Evolutionary conservation across 2,797 vertebrate species (phyloP).

Genomic region (Anabacerthia variegaticeps): DNA sequence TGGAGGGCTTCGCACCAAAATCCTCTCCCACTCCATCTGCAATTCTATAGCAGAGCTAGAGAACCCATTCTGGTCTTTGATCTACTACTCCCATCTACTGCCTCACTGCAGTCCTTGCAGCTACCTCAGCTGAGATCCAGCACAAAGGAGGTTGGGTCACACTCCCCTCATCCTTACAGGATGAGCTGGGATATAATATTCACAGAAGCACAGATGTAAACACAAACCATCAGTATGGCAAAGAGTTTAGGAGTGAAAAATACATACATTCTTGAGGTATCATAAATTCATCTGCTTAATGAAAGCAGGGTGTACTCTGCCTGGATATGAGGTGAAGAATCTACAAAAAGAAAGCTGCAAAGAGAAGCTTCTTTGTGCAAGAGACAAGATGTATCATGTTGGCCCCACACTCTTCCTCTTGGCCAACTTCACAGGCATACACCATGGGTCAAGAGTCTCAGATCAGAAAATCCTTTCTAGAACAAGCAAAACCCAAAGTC

Average conservation of each 20-base stretch:
- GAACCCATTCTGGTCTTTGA: not conserved
- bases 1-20: not conserved
- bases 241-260: not conserved
- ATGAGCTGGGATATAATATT: not conserved
- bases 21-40: no score
- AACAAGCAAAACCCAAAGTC: not conserved
- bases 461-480: not conserved
- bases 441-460: not conserved
- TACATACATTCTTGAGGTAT: not conserved
- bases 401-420: not conserved
- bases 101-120: not conserved
- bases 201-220: not conserved
- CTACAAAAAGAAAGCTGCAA: not conserved
- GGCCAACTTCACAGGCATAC: not conserved
- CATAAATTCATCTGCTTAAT: not conserved
- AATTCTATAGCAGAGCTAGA: not conserved
- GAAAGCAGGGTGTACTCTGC: not conserved
- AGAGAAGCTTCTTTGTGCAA: fast-evolving
- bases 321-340: not conserved
- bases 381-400: not conserved
- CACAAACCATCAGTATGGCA: not conserved
- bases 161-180: not conserved
- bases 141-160: not conserved
- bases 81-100: not conserved
- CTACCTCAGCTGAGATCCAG: not conserved